Percentiles rank a stretch among this genome's conserved stretches.
Conservation (phyloP, 2,888 invertebrate genomes). For the Orchesellides sinensis region DNA sequence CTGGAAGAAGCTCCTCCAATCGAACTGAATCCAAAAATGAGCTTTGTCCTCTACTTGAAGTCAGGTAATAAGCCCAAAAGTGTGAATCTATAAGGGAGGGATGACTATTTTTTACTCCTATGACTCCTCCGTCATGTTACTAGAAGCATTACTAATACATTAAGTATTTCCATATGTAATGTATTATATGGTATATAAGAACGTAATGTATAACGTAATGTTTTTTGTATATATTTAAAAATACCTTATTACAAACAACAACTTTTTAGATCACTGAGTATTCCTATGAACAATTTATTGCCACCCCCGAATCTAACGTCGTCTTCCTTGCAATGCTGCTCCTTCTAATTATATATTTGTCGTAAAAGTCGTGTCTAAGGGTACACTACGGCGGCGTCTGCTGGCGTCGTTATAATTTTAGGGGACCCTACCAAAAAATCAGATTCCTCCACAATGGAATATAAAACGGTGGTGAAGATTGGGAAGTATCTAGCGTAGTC, state of each 20-base stretch:
- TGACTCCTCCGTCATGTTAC: background rate
- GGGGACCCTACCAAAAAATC: constrained; percentile 40
- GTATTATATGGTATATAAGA: background rate
- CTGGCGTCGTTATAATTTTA: too few relatives aligned
- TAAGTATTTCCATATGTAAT: background rate
- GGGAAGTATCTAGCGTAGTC: constrained; percentile 60
- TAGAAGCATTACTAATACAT: constrained; percentile 2
- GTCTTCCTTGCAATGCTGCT: background rate
- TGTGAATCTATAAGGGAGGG: background rate
- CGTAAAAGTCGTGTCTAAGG: constrained; percentile 20
- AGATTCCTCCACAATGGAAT: constrained; percentile 51
- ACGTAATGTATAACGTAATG: background rate
- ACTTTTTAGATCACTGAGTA: constrained; percentile 42
- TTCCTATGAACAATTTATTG: constrained; percentile 20
- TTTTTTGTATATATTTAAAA: constrained; percentile 24
- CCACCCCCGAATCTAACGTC: constrained; percentile 29
- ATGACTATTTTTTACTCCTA: constrained; percentile 8
- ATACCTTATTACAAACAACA: constrained; percentile 55
- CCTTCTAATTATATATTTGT: constrained; percentile 3
- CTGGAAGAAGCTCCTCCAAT: constrained; percentile 46
- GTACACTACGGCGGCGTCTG: constrained; percentile 19
- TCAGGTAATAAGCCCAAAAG: background rate
- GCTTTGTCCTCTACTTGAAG: background rate
- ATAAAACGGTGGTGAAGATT: constrained; percentile 59
- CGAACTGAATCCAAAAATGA: constrained; percentile 40